A percentile compares a stretch with the other conserved stretches of the same genome.
phyloP scores from a whole-genome alignment of 1,140 invertebrate species.

The Drosophila setifemur region DNA sequence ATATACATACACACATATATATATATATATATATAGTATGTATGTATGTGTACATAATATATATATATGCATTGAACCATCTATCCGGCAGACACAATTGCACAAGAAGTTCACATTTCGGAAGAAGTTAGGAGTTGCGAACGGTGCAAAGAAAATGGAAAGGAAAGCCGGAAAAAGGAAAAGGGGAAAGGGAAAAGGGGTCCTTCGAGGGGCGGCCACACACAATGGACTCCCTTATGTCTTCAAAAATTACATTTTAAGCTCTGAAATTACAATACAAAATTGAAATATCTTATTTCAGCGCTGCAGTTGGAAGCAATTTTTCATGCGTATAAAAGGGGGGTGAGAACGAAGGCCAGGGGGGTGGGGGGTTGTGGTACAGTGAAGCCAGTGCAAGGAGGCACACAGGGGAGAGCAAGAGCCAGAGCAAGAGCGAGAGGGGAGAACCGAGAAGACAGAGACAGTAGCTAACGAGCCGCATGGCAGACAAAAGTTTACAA shows the following conservation, averaged over 20 bases:
- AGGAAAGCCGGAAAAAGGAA: neutral
- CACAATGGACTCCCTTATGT: constrained; percentile 55
- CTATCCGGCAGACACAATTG: constrained; percentile 26
- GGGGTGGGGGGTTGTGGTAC: neutral
- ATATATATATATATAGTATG: no score
- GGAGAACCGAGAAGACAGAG: neutral
- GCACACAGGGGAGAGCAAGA: neutral
- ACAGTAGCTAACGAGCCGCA: constrained; percentile 67
- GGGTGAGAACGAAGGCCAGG: neutral
- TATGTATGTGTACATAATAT: neutral
- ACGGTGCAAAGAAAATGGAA: neutral
- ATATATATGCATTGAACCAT: constrained; percentile 31
- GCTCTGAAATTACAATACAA: constrained; percentile 74
- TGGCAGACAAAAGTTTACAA: constrained; percentile 76
- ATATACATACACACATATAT: no score
- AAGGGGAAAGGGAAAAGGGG: neutral
- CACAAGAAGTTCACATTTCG: constrained; percentile 5
- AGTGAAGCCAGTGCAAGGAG: constrained; percentile 27
- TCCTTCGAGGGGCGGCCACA: neutral
- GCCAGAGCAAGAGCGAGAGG: neutral
- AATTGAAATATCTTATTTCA: constrained; percentile 79
- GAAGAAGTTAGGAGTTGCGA: constrained; percentile 12
- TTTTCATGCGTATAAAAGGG: constrained; percentile 69
- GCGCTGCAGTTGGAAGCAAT: constrained; percentile 64
- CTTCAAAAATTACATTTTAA: constrained; percentile 73